These are phyloP conservation scores for Iguana delicatissima DNA, from an alignment of 2,797 vertebrate species.

Conservation along the genomic window DNA sequence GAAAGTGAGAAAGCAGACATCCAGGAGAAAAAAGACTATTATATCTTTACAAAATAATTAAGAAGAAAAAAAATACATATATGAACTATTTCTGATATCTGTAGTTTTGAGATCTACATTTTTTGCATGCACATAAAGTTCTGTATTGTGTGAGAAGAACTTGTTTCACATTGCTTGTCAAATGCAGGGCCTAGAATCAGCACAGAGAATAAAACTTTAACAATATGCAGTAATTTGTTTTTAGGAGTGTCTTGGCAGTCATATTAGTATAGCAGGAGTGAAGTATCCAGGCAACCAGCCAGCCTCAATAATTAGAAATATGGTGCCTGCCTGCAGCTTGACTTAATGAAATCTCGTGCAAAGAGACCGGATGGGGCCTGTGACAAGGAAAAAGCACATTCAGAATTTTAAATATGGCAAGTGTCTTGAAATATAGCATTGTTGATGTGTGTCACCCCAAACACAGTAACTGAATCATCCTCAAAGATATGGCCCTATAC, in stretches of 20 bases:
- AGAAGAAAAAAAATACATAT: slow-evolving; percentile 40
- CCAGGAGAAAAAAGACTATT: neutral
- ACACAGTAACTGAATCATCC: slow-evolving; percentile 31
- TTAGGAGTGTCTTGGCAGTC: slow-evolving; percentile 49
- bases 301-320: slow-evolving; percentile 54
- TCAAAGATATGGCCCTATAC: slow-evolving; percentile 56
- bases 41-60: slow-evolving; percentile 27
- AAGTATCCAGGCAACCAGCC: slow-evolving; percentile 70
- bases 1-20: neutral
- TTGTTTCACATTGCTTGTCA: slow-evolving; percentile 46
- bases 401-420: slow-evolving; percentile 63
- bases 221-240: slow-evolving; percentile 51
- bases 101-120: slow-evolving; percentile 37
- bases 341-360: slow-evolving; percentile 62
- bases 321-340: slow-evolving; percentile 54
- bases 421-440: slow-evolving; percentile 35
- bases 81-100: neutral
- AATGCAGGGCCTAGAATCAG: slow-evolving; percentile 42
- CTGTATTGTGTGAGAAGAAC: neutral
- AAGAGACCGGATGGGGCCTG: slow-evolving; percentile 33
- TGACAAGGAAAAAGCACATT: slow-evolving; percentile 53
- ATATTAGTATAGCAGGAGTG: slow-evolving; percentile 51
- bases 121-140: slow-evolving; percentile 16
- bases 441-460: slow-evolving; percentile 50
- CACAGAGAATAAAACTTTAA: slow-evolving; percentile 37